Evolutionary conservation across 2,888 invertebrate species (phyloP), one percentile per base, ranked within the genome.

Genomic region (Buathra laborator): DNA sequence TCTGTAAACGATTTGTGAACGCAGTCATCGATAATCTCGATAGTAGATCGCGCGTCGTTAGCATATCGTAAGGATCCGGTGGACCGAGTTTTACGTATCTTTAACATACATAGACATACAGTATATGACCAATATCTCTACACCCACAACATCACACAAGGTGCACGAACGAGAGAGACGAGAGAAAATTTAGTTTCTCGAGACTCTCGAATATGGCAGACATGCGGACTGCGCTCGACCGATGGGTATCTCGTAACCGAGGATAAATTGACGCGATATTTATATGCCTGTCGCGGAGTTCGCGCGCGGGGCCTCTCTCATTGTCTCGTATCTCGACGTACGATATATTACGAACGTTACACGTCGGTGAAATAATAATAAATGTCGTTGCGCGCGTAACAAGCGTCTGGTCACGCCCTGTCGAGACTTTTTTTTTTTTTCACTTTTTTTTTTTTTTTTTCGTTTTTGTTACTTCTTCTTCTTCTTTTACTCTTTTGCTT

Each of bases 201-300:
- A 84, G 78, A 76, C 64, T 67, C 68, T 76, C 81, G 83, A 81
- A 80, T 86, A 81, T 64, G 19, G 81, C 48, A 74, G 80, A 75
- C 81, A 83, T 74, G 79, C 74, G 81, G 59, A 68, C 77, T 75
- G 74, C 68, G 81, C 64, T 59, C 81, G 77, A 70, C 48, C 91
- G 92, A 92, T 90, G 89, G 87, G 88, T 91, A 92, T 92, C 92
- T 90, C 87, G 87, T 90, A 90, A 89, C 88, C 92, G 92, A 89
- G 90, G 87, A 88, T 88, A 88, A 89, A 89, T 89, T 80, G 87
- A 87, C 84, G 85, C 89, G 89, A 92, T 91, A 91, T 92, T 92
- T 91, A 92, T 92, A 92, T 89, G 89, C 92, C 89, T 89, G 89
- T 91, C 92, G 91, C 90, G 90, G 59, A 87, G 88, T 37, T 70